Percentiles rank a stretch among this genome's conserved stretches.
Evolutionary conservation across 2,888 invertebrate species (phyloP).

Genomic region (Argyra leucocephala): DNA sequence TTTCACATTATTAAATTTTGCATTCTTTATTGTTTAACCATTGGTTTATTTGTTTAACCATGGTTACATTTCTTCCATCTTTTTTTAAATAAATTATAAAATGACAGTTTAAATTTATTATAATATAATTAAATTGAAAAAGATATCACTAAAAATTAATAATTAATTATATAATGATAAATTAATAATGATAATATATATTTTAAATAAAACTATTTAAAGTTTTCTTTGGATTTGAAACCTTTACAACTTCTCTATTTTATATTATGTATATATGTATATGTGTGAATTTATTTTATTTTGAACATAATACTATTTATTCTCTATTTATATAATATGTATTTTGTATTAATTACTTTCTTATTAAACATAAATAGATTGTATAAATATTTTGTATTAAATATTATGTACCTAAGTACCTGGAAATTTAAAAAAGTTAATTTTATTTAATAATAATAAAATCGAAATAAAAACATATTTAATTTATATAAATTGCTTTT

Average conservation of each 20-base stretch:
- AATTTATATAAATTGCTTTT: no score
- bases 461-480: no score
- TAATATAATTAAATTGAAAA: conserved; percentile 2
- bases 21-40: no score
- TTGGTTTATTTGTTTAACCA: no score
- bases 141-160: conserved; percentile 21
- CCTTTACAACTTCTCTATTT: conserved; percentile 23
- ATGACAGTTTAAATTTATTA: background rate
- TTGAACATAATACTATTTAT: conserved; percentile 1
- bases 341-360: no score
- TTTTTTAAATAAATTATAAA: background rate
- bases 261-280: conserved; percentile 22
- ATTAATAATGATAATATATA: conserved; percentile 16
- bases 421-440: no score
- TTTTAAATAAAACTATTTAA: conserved; percentile 12
- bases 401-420: no score
- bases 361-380: no score
- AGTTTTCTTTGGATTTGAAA: conserved; percentile 16
- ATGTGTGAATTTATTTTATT: conserved; percentile 19
- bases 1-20: no score
- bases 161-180: conserved; percentile 22
- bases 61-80: no score
- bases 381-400: no score
- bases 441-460: no score
- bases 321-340: conserved; percentile 18